Base-by-base conservation (phyloP, 2,113 vertebrate genomes). In the Mustela lutreola region DNA sequence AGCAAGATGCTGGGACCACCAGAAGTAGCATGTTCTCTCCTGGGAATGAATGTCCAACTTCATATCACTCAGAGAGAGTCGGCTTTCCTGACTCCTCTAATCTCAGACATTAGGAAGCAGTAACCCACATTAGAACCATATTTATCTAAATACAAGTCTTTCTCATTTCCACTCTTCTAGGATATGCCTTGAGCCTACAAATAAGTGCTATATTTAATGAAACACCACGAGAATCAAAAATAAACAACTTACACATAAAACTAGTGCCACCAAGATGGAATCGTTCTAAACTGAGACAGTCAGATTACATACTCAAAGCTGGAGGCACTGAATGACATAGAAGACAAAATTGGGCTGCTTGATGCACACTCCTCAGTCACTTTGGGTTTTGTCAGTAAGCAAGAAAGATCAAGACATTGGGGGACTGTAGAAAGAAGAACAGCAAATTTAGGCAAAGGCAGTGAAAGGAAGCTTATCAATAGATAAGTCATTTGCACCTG, bases 111-210 rank as follows among this genome's bases (percentile, higher is more conserved):
- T 76, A 80, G 78, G 48, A 84, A 91, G 16, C 15, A 5, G 53
- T 42, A 78, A 94, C 9, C 22, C 33, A 95, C 78, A 88, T 53
- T 26, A 84, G 71, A 84, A 22, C 31, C 21, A 16, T 73, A 28
- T 62, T 60, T 86, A n/a, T 79, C 9, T 86, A 60, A 84, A 75
- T 62, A 56, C 22, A 78, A 79, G 7, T 62, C 11, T 31, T 96
- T 53, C 56, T 21, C 31, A 95, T 75, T 60, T 95, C 62, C 62
- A 31, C 31, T 93, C 56, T 45, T 95, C 16, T 26, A 97, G 28
- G 22, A 85, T 70, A 86, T 5, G 12, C n/a, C 45, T 89, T 78
- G 71, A 4, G 12, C n/a, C 58, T 89, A 42, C 9, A 65, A 63
- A 48, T 24, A 83, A 93, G 53, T 65, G 21, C 0, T n/a, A 62